Evolutionary conservation across 2,113 vertebrate species (phyloP).

Genomic region (Xiphophorus maculatus): DNA sequence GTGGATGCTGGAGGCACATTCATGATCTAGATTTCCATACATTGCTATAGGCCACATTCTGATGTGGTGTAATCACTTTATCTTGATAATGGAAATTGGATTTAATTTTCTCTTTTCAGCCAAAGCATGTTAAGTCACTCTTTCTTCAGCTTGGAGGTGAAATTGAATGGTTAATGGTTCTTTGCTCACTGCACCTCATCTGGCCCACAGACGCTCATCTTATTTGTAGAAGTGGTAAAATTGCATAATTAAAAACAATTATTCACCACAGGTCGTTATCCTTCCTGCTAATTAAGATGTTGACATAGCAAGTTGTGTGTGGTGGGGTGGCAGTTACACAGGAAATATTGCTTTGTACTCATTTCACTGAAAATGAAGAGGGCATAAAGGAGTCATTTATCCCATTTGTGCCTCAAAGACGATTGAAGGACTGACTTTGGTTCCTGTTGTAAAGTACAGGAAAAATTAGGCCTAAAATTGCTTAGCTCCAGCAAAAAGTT

Average conservation of each 20-base stretch:
- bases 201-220: conserved; percentile 69
- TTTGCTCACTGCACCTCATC: conserved; percentile 54
- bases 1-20: conserved; percentile 42
- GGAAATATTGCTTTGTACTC: conserved; percentile 38
- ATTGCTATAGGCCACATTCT: conserved; percentile 51
- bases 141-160: conserved; percentile 47
- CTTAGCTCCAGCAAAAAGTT: conserved; percentile 6
- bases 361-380: conserved; percentile 53
- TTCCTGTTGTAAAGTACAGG: neutral
- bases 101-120: conserved; percentile 65
- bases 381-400: conserved; percentile 42
- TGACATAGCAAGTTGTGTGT: conserved; percentile 60
- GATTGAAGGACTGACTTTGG: conserved; percentile 6
- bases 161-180: conserved; percentile 61
- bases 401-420: conserved; percentile 35
- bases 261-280: conserved; percentile 72
- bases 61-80: conserved; percentile 70
- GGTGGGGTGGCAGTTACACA: conserved; percentile 33
- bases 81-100: conserved; percentile 68
- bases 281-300: conserved; percentile 68
- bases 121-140: conserved; percentile 44
- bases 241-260: conserved; percentile 78
- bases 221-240: conserved; percentile 74
- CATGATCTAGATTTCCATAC: conserved; percentile 52
- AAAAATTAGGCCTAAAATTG: conserved; percentile 1